Evolutionary conservation across 2,888 invertebrate genomes (phyloP).

Genomic region (Shargacucullia verbasci): DNA sequence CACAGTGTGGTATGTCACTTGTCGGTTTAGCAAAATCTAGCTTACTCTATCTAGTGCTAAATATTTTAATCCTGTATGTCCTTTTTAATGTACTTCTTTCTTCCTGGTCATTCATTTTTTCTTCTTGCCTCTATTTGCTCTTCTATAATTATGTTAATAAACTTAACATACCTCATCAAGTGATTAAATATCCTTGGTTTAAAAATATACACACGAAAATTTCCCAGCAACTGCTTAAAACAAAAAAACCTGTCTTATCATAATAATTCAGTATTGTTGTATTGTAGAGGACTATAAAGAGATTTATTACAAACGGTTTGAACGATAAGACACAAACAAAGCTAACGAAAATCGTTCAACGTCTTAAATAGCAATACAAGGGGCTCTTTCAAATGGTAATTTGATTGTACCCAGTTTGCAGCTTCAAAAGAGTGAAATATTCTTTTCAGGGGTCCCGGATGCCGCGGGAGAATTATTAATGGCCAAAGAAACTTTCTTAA

Average conservation of each 20-base stretch:
- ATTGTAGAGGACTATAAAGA: slow-evolving; percentile 39
- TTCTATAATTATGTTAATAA: too few relatives aligned
- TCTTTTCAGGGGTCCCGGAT: slow-evolving; percentile 80
- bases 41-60: too few relatives aligned
- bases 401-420: slow-evolving; percentile 84
- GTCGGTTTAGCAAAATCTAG: too few relatives aligned
- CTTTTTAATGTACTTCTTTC: too few relatives aligned
- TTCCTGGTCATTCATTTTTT: too few relatives aligned
- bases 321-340: slow-evolving; percentile 67
- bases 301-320: slow-evolving; percentile 54
- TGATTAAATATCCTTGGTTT: too few relatives aligned
- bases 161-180: too few relatives aligned
- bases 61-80: too few relatives aligned
- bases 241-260: slow-evolving; percentile 2
- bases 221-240: neutral
- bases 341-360: slow-evolving; percentile 74
- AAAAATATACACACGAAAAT: too few relatives aligned
- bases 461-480: slow-evolving; percentile 83
- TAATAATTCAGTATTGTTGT: slow-evolving; percentile 28
- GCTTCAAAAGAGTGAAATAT: slow-evolving; percentile 85
- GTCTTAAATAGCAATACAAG: slow-evolving; percentile 77
- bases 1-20: too few relatives aligned
- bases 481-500: slow-evolving; percentile 73
- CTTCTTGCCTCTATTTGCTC: too few relatives aligned
- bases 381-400: slow-evolving; percentile 84